A percentile compares a stretch with the other conserved stretches of the same genome.
phyloP scores from a whole-genome alignment of 2,797 vertebrate genomes.

The Chromobotia macracanthus region DNA sequence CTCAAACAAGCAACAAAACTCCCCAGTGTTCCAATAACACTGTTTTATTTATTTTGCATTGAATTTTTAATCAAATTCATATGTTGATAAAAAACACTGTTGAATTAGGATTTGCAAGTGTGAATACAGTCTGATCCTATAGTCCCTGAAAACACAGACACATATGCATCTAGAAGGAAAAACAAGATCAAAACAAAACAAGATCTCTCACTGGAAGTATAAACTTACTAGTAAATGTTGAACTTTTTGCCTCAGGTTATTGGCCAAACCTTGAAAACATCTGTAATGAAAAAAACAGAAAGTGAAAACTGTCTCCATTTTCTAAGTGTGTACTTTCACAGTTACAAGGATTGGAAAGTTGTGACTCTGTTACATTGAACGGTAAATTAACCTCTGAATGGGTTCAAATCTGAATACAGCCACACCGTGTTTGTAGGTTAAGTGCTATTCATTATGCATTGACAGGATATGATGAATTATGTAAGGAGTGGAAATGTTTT shows the following conservation, averaged over 20 bases:
- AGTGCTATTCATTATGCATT: slow-evolving; percentile 73
- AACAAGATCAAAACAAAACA: neutral
- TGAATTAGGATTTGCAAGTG: neutral
- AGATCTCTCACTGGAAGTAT: neutral
- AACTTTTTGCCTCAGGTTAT: neutral
- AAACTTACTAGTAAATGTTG: neutral
- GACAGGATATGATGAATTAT: slow-evolving; percentile 71
- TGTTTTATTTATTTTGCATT: slow-evolving; percentile 19
- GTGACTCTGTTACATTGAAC: neutral
- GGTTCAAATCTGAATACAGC: slow-evolving; percentile 18
- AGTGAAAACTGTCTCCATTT: neutral
- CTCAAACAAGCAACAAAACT: slow-evolving; percentile 2
- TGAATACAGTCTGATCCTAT: neutral
- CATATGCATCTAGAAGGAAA: slow-evolving; percentile 5
- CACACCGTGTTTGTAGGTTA: slow-evolving; percentile 59
- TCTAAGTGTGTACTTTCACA: neutral
- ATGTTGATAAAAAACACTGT: neutral
- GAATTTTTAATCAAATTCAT: slow-evolving; percentile 17
- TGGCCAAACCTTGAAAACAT: neutral
- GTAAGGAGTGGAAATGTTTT: slow-evolving; percentile 70
- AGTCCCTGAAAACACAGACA: slow-evolving; percentile 17
- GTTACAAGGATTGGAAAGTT: neutral
- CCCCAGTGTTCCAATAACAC: neutral
- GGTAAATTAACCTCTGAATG: slow-evolving; percentile 12
- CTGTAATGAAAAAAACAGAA: neutral